Evolutionary conservation across 2,113 vertebrate species (phyloP).

Genomic region (Tenrec ecaudatus): DNA sequence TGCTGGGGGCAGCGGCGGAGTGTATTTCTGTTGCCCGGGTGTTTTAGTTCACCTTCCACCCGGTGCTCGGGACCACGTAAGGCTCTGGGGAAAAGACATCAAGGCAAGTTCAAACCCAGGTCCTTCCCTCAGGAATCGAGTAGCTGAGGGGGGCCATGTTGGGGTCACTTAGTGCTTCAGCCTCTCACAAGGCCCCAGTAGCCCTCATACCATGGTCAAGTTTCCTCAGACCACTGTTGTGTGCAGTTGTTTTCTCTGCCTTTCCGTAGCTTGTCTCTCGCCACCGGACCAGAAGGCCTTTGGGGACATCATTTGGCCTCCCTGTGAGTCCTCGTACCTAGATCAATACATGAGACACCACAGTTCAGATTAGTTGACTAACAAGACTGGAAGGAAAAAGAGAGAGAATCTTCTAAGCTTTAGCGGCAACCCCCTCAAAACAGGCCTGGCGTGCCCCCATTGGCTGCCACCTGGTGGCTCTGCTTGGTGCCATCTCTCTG

Average conservation of each 20-base stretch:
- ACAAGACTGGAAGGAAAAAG: background rate
- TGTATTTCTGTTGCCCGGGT: conserved; percentile 22
- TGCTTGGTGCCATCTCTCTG: too few relatives aligned
- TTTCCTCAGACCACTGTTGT: background rate
- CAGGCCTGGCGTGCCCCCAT: background rate
- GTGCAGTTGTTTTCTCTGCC: background rate
- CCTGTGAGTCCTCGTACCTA: background rate
- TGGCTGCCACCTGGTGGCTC: background rate
- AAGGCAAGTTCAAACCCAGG: background rate
- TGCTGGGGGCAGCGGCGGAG: background rate
- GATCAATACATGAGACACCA: background rate
- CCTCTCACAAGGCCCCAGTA: background rate
- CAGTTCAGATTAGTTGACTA: background rate
- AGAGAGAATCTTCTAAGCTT: background rate
- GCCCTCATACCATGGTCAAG: background rate
- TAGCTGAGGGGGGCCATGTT: background rate
- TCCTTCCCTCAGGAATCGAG: background rate
- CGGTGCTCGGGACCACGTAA: background rate
- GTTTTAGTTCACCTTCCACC: background rate
- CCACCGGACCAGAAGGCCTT: background rate
- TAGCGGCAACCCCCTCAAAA: background rate
- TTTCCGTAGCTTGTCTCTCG: background rate
- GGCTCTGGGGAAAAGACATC: background rate
- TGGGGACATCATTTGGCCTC: background rate
- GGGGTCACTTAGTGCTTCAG: background rate